Conservation (phyloP, 1,140 invertebrate species). For the Plectrocnemia conspersa region DNA sequence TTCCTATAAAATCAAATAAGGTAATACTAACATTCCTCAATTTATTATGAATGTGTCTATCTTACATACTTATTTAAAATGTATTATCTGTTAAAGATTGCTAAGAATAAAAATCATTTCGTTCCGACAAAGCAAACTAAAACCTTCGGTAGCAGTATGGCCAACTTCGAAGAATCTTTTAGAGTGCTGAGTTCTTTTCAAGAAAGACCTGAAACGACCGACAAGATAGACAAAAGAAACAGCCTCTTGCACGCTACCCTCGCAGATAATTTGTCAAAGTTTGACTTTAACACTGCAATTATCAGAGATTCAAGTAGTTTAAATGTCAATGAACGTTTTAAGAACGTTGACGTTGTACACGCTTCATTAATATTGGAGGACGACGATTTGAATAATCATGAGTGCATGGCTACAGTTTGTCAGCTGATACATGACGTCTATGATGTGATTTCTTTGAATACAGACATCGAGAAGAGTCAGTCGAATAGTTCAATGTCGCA, state of each 20-base stretch:
- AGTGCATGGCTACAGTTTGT: slow-evolving; percentile 30
- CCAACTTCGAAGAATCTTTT: background rate
- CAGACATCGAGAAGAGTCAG: background rate
- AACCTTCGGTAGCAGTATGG: background rate
- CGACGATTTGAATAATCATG: slow-evolving; percentile 30
- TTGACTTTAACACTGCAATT: slow-evolving; percentile 25
- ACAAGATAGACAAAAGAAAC: too few species aligned
- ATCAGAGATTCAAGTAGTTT: slow-evolving; percentile 11
- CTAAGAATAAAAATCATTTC: slow-evolving; percentile 4
- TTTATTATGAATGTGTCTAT: background rate
- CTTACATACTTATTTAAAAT: background rate
- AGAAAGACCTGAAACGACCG: background rate
- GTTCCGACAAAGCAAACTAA: slow-evolving; percentile 5
- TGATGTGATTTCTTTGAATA: slow-evolving; percentile 4
- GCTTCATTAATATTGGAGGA: slow-evolving; percentile 15
- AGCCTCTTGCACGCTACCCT: slow-evolving; percentile 6
- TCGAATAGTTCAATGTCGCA: slow-evolving; percentile 2
- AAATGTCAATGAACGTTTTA: background rate
- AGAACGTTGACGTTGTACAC: background rate
- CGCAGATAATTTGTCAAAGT: slow-evolving; percentile 17
- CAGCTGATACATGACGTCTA: slow-evolving; percentile 12
- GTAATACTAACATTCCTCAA: background rate
- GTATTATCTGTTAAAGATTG: slow-evolving; percentile 7
- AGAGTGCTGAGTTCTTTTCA: background rate
- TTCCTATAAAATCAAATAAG: slow-evolving; percentile 18